Conservation (phyloP, 2,797 vertebrate species). For the Amblyopsis hoosieri region DNA sequence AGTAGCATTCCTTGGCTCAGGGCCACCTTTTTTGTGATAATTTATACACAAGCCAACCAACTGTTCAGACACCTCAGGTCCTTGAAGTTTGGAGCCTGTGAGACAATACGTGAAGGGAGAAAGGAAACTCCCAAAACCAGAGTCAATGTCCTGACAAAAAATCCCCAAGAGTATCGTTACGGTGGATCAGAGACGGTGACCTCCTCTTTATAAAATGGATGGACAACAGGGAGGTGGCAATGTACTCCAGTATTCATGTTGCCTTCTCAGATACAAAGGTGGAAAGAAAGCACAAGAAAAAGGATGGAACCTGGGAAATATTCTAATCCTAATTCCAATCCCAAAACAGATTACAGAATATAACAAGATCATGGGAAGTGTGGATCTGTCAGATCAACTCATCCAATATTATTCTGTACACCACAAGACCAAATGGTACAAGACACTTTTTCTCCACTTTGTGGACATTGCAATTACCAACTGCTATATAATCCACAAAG, state of each 20-base stretch:
- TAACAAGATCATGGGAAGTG: constrained; percentile 11
- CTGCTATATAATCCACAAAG: too few species aligned
- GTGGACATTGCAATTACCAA: constrained; percentile 2
- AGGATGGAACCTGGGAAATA: not conserved
- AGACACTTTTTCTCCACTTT: constrained; percentile 13
- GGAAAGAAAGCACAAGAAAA: constrained; percentile 42
- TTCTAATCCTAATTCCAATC: too few species aligned
- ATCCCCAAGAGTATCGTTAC: constrained; percentile 47
- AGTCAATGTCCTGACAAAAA: constrained; percentile 35
- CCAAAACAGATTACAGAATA: not conserved
- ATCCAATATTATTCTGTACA: not conserved
- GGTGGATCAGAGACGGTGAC: not conserved
- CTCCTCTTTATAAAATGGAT: constrained; percentile 30
- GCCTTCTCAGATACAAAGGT: constrained; percentile 36
- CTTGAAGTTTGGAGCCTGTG: not conserved
- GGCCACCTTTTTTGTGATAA: constrained; percentile 10
- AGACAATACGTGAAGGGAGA: too few species aligned
- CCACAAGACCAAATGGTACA: constrained; percentile 14
- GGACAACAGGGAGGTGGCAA: constrained; percentile 51
- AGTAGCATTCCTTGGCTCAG: constrained; percentile 3
- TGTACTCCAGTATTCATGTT: constrained; percentile 61
- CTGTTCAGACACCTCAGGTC: constrained; percentile 10
- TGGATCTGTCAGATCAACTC: not conserved
- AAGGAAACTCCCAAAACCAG: constrained; percentile 44
- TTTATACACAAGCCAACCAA: constrained; percentile 21